Evolutionary conservation across 2,113 vertebrate species (phyloP).

Genomic region (Mixornis gularis): DNA sequence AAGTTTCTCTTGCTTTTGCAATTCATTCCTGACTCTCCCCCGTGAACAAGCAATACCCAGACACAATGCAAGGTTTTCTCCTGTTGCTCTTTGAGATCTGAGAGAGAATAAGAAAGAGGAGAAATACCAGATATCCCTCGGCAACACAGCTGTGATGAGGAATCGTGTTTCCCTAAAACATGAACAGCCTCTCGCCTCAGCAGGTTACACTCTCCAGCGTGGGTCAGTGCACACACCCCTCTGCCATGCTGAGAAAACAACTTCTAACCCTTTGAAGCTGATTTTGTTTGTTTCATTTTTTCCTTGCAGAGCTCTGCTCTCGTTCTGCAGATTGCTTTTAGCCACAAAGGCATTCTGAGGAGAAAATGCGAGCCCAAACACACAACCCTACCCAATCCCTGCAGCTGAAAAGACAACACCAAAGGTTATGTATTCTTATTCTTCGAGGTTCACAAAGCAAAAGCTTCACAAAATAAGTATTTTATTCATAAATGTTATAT

Average conservation of each 20-base stretch:
- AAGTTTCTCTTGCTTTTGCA: neutral
- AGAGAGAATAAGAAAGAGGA: neutral
- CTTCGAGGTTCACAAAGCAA: neutral
- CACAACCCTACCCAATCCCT: neutral
- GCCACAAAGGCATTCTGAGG: neutral
- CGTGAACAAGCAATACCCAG: neutral
- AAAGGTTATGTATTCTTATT: neutral
- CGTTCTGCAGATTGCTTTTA: neutral
- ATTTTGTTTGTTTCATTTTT: neutral
- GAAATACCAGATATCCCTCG: neutral
- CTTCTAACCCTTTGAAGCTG: neutral
- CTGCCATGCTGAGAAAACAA: neutral
- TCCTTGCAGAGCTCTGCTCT: neutral
- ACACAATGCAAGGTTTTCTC: neutral
- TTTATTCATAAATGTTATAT: neutral
- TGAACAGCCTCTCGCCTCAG: conserved; percentile 1
- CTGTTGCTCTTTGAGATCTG: neutral
- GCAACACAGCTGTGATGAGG: conserved; percentile 12
- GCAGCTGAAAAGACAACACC: neutral
- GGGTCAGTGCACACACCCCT: neutral
- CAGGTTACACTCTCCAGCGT: neutral
- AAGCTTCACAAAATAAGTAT: neutral
- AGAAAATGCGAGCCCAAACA: neutral
- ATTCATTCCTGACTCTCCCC: neutral
- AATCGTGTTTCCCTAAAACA: neutral